A percentile compares a stretch with the other conserved stretches of the same genome.
Conservation (phyloP, 2,113 vertebrate genomes). For the Merops nubicus region DNA sequence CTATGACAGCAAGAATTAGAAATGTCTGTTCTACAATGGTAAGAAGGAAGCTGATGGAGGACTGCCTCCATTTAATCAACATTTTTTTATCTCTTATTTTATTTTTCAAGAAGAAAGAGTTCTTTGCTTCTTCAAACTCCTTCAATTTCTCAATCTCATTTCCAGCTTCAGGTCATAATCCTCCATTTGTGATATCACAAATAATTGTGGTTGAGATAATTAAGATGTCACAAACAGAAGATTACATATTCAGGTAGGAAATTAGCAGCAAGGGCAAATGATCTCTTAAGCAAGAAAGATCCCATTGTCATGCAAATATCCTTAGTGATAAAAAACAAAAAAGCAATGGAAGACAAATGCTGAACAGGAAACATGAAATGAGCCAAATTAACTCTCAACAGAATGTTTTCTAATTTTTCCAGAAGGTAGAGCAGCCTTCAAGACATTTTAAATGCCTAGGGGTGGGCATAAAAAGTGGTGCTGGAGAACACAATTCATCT, state of each 20-base stretch:
- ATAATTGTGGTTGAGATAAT: constrained; percentile 41
- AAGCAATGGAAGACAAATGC: constrained; percentile 42
- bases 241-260: constrained; percentile 58
- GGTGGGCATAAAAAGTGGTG: neutral
- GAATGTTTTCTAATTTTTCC: constrained; percentile 38
- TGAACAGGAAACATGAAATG: constrained; percentile 33
- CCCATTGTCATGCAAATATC: constrained; percentile 65
- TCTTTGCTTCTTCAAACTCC: neutral
- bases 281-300: constrained; percentile 57
- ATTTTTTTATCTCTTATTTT: neutral
- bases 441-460: neutral
- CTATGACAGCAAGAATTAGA: neutral
- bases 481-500: neutral
- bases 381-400: constrained; percentile 47
- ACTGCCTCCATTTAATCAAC: neutral
- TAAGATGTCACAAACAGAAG: constrained; percentile 55
- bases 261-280: constrained; percentile 51
- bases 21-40: neutral
- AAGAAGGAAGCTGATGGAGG: neutral
- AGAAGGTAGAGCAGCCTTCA: neutral
- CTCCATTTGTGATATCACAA: constrained; percentile 31
- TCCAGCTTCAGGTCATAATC: constrained; percentile 22
- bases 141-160: constrained; percentile 13
- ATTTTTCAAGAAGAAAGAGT: neutral
- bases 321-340: constrained; percentile 29